Evolutionary conservation across 2,797 vertebrate species (phyloP).

Genomic region (Ctenopoma kingsleyae): DNA sequence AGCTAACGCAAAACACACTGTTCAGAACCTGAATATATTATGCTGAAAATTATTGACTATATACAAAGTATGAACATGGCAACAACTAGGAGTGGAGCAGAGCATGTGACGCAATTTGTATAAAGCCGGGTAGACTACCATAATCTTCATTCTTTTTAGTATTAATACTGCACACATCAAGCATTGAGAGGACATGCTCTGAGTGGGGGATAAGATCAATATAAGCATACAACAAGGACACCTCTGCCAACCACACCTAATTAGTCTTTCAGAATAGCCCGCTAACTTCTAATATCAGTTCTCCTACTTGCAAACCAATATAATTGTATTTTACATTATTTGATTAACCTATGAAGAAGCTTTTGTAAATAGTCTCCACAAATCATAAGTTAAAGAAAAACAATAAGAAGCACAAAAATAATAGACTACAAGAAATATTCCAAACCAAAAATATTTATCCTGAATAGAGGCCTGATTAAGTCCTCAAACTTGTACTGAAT

Average conservation of each 20-base stretch:
- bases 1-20: conserved; percentile 11
- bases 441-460: conserved; percentile 27
- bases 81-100: conserved; percentile 2
- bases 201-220: conserved; percentile 59
- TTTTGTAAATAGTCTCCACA: conserved; percentile 15
- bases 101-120: background rate
- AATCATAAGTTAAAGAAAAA: conserved; percentile 10
- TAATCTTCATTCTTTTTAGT: conserved; percentile 15
- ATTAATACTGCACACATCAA: conserved; percentile 32
- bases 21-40: conserved; percentile 20
- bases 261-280: conserved; percentile 50
- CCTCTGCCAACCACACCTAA: conserved; percentile 58
- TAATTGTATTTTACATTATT: conserved; percentile 7
- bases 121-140: conserved; percentile 1
- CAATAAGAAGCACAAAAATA: background rate
- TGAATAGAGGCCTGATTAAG: conserved; percentile 59
- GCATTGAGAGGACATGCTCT: conserved; percentile 24
- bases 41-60: conserved; percentile 16
- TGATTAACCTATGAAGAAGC: background rate
- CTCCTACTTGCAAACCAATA: background rate
- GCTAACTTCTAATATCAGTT: conserved; percentile 31
- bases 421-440: conserved; percentile 21
- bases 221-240: conserved; percentile 58
- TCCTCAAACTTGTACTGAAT: conserved; percentile 62
- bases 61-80: background rate